Evolutionary conservation across 2,113 vertebrate species (phyloP), one percentile per base, ranked within the genome.

Genomic region (Ammodytes dubius): DNA sequence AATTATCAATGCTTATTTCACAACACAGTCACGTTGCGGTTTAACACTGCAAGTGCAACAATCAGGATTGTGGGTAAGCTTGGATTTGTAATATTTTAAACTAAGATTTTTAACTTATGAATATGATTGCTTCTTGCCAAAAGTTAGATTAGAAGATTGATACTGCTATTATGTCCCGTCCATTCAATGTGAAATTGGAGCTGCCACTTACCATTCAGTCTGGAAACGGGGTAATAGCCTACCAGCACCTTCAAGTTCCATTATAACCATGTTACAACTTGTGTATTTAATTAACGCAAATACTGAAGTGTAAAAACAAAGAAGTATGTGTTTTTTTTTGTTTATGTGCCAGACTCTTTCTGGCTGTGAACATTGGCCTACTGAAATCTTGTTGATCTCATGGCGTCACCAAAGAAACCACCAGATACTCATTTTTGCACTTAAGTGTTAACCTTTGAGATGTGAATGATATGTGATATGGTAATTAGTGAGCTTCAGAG

Each of bases 1-100:
- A 54, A 9, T n/a, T 96, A 96, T 73, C 73, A 67, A n/a, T 96
- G 95, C 43, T 3, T 83, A 4, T 70, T 87, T 71, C 13, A 90
- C 73, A 96, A 95, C 82, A 15, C 40, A 0, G 86, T 84, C 65
- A 96, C 94, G 0, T 37, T 35, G 4, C 87, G 81, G 70, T 89
- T 54, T 61, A 82, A 6, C 82, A 88, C 37, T 1, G 1, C 60
- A 27, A 90, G 52, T 9, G 60, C 14, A 49, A 4, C 1, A 1
- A 91, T 96, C 64, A 15, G 0, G 1, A 70, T 95, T 63, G 2
- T 91, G 56, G 91, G 95, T 95, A 79, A 87, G 89, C 2, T 39
- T 73, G 50, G 17, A 71, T 74, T 54, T 66, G 15, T 35, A 5
- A 1, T 53, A 12, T 59, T 64, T 35, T 8, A 15, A 1, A n/a